Percentiles rank a stretch among this genome's conserved stretches.
phyloP scores from a whole-genome alignment of 2,797 vertebrate genomes.

The Hippocampus kuda region DNA sequence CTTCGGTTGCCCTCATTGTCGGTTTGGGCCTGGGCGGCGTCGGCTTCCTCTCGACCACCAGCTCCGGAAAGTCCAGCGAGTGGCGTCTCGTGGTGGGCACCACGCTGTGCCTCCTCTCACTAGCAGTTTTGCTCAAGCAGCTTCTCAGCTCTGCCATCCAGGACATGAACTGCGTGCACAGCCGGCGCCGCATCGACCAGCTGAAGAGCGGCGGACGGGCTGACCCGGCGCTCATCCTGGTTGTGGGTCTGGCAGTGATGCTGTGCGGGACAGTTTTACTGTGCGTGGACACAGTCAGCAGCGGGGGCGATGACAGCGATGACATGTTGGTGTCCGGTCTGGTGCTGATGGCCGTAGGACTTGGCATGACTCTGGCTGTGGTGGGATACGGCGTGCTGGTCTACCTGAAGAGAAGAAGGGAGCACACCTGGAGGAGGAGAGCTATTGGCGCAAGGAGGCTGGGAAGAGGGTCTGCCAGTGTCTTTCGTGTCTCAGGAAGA shows the following conservation, averaged over 20 bases:
- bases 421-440: constrained; percentile 43
- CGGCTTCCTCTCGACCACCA: constrained; percentile 78
- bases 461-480: constrained; percentile 39
- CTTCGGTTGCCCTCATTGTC: constrained; percentile 82
- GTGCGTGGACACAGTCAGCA: constrained; percentile 54
- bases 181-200: constrained; percentile 75
- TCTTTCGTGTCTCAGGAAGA: constrained; percentile 77
- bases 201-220: constrained; percentile 83
- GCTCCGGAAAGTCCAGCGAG: constrained; percentile 75
- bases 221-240: constrained; percentile 73
- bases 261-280: constrained; percentile 76
- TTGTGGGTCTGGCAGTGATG: constrained; percentile 73
- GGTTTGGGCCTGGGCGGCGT: constrained; percentile 83
- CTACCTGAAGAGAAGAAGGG: constrained; percentile 40
- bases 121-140: constrained; percentile 87
- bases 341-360: constrained; percentile 69
- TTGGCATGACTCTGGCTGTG: constrained; percentile 61
- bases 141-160: constrained; percentile 93
- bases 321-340: constrained; percentile 80
- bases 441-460: constrained; percentile 30
- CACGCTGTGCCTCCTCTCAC: constrained; percentile 80
- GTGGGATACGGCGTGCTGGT: constrained; percentile 37
- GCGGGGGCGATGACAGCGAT: constrained; percentile 48
- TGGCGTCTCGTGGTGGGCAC: constrained; percentile 86
- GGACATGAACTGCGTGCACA: constrained; percentile 94